These are phyloP conservation scores for Thamnaconus septentrionalis DNA, from an alignment of 2,113 vertebrate species.

Conservation along the genomic window DNA sequence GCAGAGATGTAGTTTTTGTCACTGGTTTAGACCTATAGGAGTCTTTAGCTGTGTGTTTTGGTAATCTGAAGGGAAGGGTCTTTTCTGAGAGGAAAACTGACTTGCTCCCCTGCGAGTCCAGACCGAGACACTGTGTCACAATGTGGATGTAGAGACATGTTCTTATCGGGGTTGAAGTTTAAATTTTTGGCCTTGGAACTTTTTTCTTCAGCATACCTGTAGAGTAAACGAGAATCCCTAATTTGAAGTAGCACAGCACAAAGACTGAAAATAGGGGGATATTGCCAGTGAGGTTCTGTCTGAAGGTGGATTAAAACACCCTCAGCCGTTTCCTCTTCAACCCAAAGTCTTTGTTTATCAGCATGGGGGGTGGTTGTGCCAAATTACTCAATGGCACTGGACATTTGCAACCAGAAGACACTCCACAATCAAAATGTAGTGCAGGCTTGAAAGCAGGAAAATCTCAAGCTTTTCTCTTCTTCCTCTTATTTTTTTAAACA, in stretches of 20 bases:
- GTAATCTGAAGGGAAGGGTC: slow-evolving; percentile 31
- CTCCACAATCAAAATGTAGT: not conserved
- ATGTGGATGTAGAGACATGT: slow-evolving; percentile 28
- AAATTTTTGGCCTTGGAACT: not conserved
- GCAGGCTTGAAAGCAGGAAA: too few species aligned
- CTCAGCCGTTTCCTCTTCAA: not conserved
- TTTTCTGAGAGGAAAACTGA: slow-evolving; percentile 26
- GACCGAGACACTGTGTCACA: slow-evolving; percentile 58
- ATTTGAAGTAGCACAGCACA: not conserved
- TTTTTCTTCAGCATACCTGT: not conserved
- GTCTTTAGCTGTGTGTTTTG: slow-evolving; percentile 17
- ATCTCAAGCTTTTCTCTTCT: too few species aligned
- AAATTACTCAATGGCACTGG: not conserved
- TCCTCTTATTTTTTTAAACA: too few species aligned
- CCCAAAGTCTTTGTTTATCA: not conserved
- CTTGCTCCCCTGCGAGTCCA: slow-evolving; percentile 35
- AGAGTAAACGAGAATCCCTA: slow-evolving; percentile 1
- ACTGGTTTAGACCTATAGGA: slow-evolving; percentile 15
- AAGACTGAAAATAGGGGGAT: too few species aligned
- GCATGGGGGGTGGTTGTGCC: not conserved
- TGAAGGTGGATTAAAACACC: too few species aligned
- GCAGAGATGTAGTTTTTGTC: slow-evolving; percentile 5
- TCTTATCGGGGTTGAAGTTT: slow-evolving; percentile 33
- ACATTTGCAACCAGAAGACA: not conserved
- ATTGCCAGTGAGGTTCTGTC: too few species aligned